A percentile compares a stretch with the other conserved stretches of the same genome.
Conservation (phyloP, 2,888 invertebrate species). For the Campopleginae sp. region DNA sequence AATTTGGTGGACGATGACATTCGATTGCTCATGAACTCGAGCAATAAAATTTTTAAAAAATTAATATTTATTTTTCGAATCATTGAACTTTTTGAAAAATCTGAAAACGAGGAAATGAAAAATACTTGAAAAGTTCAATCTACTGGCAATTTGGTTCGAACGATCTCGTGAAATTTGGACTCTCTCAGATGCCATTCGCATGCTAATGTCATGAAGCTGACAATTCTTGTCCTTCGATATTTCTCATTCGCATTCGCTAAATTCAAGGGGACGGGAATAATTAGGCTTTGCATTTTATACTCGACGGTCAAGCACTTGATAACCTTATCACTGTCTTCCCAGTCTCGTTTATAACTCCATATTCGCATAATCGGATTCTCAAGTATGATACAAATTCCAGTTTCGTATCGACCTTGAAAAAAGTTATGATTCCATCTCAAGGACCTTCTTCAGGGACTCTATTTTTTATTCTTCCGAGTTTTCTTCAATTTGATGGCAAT, state of each 20-base stretch:
- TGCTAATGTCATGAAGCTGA: neutral
- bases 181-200: neutral
- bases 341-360: neutral
- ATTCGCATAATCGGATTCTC: neutral
- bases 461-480: neutral
- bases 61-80: neutral
- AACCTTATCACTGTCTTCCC: constrained; percentile 1
- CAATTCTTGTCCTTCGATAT: constrained; percentile 14
- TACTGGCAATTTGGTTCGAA: neutral
- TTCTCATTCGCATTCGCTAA: constrained; percentile 9
- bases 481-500: no score
- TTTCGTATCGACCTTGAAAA: constrained; percentile 9
- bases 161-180: neutral
- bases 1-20: neutral
- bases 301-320: constrained; percentile 30
- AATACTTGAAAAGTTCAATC: neutral
- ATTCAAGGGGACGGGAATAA: constrained; percentile 11
- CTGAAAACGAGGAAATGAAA: neutral
- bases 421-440: neutral
- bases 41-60: neutral
- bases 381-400: constrained; percentile 13
- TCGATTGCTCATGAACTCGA: neutral
- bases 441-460: neutral
- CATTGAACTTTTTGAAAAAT: no score
- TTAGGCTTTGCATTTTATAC: constrained; percentile 8